Evolutionary conservation across 1,140 invertebrate species (phyloP), one percentile per base, ranked within the genome.

Genomic region (Drosophila bifasciata): DNA sequence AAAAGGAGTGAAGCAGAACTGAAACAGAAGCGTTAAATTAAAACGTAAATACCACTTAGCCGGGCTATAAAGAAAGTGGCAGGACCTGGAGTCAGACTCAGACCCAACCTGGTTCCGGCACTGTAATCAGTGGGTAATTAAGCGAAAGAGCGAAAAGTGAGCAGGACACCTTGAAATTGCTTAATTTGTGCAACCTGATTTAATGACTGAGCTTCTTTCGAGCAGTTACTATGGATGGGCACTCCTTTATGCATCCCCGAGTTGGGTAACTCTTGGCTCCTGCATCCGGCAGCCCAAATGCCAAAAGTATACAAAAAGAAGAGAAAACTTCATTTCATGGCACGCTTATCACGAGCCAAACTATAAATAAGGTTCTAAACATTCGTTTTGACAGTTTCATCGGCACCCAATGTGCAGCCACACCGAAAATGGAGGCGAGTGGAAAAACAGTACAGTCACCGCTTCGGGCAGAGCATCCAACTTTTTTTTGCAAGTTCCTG

Each of bases 21-120:
- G 32, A 28, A 58, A 73, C 49, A 88, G 81, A 78, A 88, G 83
- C 81, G 81, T 75, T 86, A 88, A 88, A 86, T 86, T 86, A 86
- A 86, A 86, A 88, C 83, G 81, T 86, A 86, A 86, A 86, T 86
- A 86, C 83, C 83, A 88, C 81, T 86, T 86, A 86, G 81, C 70
- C 50, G 64, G 73, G 64, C 77, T 81, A 76, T 85, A 85, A 84
- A 84, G 80, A 80, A 84, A 85, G 80, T 84, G 67, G 66, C 64
- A 55, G 59, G 19, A 32, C 25, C 43, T 40, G 28, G 11, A 36
- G 9, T 36, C 11, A 11, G 28, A 32, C 28, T 3, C 28, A 0
- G 32, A 36, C 28, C 39, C 40, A 45, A 55, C 53, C 55, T 13
- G 44, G 61, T 43, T 19, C 58, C 58, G 40, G 44, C 50, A 36